These are phyloP conservation scores for Lochmaea crataegi DNA, from an alignment of 2,888 invertebrate genomes.

Conservation along the genomic window DNA sequence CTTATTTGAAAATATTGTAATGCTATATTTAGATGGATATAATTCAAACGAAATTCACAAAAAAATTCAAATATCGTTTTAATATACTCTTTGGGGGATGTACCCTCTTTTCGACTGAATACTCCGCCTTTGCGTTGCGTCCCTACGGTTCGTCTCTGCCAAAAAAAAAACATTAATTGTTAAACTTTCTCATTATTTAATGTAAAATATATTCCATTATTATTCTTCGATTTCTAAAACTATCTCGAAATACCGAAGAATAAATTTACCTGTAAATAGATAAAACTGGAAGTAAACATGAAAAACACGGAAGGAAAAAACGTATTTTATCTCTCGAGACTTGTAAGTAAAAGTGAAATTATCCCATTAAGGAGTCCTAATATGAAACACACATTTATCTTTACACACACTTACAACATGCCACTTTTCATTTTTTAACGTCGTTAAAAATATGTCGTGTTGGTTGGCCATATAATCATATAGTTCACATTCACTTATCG, in stretches of 20 bases:
- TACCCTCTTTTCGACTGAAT: no score
- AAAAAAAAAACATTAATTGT: background rate
- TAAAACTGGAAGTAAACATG: constrained; percentile 3
- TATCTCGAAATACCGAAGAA: background rate
- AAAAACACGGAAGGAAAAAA: constrained; percentile 14
- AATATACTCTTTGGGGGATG: no score
- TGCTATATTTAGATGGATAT: no score
- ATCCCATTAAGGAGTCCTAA: constrained; percentile 11
- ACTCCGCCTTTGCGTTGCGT: no score
- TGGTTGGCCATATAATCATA: constrained; percentile 41
- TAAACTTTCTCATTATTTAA: background rate
- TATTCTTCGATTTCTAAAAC: background rate
- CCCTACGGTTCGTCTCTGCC: background rate
- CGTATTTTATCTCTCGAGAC: background rate
- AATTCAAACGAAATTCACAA: no score
- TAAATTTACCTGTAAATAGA: constrained; percentile 2
- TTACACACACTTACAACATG: background rate
- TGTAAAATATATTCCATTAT: constrained; percentile 4
- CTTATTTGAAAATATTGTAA: no score
- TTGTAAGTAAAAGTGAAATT: constrained; percentile 15
- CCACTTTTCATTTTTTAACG: constrained; percentile 7
- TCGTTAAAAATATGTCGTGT: constrained; percentile 24
- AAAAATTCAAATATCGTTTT: no score
- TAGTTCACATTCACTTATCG: constrained; percentile 43
- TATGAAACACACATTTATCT: constrained; percentile 8